Percentiles rank a stretch among this genome's conserved stretches.
Conservation (phyloP, 1,140 invertebrate genomes). For the Bursaphelenchus mucronatus region DNA sequence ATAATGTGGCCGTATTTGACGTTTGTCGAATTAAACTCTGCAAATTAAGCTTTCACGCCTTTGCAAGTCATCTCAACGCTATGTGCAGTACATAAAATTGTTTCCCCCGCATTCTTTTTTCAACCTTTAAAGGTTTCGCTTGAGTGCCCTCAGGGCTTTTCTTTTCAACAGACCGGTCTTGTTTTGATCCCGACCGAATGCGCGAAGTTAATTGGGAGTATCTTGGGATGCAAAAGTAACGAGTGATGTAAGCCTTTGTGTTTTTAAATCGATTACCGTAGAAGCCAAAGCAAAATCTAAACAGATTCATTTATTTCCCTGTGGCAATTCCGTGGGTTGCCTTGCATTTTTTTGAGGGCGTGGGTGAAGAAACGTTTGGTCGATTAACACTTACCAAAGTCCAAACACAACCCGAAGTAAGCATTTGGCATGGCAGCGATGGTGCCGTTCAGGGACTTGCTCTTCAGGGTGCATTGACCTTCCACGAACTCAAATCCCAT, state of each 20-base stretch:
- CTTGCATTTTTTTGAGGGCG: no score
- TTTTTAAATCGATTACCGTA: not conserved
- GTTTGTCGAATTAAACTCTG: no score
- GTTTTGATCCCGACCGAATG: no score
- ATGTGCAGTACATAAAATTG: no score
- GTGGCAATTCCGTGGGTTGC: not conserved
- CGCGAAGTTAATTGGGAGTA: constrained; percentile 3
- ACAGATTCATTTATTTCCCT: not conserved
- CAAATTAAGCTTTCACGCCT: no score
- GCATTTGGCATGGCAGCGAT: constrained; percentile 26
- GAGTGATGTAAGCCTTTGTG: not conserved
- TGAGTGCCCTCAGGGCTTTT: no score
- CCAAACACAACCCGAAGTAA: constrained; percentile 39
- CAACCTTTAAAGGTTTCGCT: no score
- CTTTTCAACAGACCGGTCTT: no score
- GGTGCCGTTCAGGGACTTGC: constrained; percentile 41
- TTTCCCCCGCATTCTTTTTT: no score
- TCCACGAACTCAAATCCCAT: constrained; percentile 42
- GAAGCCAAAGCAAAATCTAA: constrained; percentile 1
- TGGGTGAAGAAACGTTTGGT: no score
- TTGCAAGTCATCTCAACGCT: no score
- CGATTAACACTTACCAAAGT: constrained; percentile 31
- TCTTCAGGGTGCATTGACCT: constrained; percentile 42
- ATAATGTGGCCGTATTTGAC: no score
- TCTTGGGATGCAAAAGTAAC: not conserved